Evolutionary conservation across 2,113 vertebrate species (phyloP), one percentile per base, ranked within the genome.

Genomic region (Stictonetta naevosa): DNA sequence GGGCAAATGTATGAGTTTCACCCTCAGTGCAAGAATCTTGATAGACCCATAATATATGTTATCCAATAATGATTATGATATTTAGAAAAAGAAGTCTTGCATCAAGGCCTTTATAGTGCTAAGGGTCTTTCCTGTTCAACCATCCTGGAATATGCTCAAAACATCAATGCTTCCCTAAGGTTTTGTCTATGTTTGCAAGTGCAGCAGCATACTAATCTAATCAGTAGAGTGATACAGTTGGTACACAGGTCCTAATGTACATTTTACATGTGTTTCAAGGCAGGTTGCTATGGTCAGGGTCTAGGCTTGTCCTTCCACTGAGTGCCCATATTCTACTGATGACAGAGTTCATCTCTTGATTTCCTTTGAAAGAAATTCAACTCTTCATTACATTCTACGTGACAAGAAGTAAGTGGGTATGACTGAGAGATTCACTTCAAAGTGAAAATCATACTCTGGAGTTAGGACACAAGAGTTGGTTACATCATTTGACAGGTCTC

Each of bases 171-270:
- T 71, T 48, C 44, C n/a, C 38, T 42, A 22, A 1, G 0, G 20
- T 60, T 21, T 20, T 64, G 7, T 48, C 0, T 5, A 42, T 10
- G 26, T 48, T 53, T 79, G 55, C 66, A 87, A 38, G 18, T 2
- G 1, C 40, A 76, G 3, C 53, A 78, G 13, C n/a, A 52, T 50
- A 28, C n/a, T 50, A 52, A 28, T 52, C 8, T 36, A 28, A 69
- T 50, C 44, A 17, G 33, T 19, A 62, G 15, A 44, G 19, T 0
- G 0, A 16, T n/a, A 11, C 8, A 26, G 15, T n/a, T 55, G n/a
- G 18, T 66, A 42, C 19, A 66, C 13, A 5, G 21, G 29, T 58
- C 72, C 20, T 50, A 36, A 67, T 10, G 31, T 23, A 31, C 8
- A 10, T 9, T 69, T 34, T 15, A 8, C 7, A 7, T 52, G 19